These are phyloP conservation scores for Apolygus lucorum DNA, from an alignment of 1,140 invertebrate species.

Conservation along the genomic window DNA sequence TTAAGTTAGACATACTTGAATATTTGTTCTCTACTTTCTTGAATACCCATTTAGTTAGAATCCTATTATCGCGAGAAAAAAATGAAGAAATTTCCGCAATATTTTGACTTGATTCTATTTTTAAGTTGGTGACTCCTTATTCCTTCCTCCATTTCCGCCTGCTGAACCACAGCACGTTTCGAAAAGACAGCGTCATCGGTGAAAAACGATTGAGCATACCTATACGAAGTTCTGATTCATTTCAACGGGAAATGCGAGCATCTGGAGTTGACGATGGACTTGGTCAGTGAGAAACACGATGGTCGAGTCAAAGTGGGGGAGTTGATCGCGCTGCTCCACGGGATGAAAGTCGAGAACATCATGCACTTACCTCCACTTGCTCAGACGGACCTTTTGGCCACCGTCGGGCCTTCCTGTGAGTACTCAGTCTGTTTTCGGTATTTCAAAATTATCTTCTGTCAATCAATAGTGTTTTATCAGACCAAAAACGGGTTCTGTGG, in stretches of 20 bases:
- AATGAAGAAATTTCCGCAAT: too few relatives aligned
- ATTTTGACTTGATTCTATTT: too few relatives aligned
- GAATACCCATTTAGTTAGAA: too few relatives aligned
- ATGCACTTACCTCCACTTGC: conserved; percentile 38
- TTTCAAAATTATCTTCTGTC: too few relatives aligned
- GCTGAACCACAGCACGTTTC: conserved; percentile 80
- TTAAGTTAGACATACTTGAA: too few relatives aligned
- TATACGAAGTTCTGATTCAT: conserved; percentile 72
- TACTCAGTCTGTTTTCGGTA: too few relatives aligned
- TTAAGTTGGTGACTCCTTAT: conserved; percentile 75
- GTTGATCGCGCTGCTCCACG: conserved; percentile 61
- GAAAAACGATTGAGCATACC: conserved; percentile 66
- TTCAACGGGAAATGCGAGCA: conserved; percentile 80
- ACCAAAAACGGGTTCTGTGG: too few relatives aligned
- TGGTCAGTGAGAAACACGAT: conserved; percentile 49
- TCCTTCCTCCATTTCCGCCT: conserved; percentile 78
- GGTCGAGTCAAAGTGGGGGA: conserved; percentile 60
- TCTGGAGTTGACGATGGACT: conserved; percentile 68
- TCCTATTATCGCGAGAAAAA: too few relatives aligned
- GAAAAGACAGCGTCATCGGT: conserved; percentile 80
- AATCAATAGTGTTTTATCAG: too few relatives aligned
- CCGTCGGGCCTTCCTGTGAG: too few relatives aligned
- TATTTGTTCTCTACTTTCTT: too few relatives aligned
- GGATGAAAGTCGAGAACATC: conserved; percentile 55
- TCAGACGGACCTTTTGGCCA: conserved; percentile 10